Conservation (phyloP, 2,113 vertebrate species). For the Tricholaema leucomelas region DNA sequence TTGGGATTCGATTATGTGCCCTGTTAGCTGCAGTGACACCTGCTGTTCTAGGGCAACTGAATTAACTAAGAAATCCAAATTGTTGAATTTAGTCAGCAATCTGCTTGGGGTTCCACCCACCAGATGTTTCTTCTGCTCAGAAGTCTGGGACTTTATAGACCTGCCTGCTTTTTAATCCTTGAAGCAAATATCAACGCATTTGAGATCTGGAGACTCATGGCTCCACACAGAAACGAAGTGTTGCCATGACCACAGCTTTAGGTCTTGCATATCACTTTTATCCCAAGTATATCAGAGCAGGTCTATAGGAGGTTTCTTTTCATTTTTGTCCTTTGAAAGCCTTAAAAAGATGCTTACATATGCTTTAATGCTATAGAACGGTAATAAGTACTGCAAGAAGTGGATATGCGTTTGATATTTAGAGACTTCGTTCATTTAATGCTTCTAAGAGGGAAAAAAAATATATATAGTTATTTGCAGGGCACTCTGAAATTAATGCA, state of each 20-base stretch:
- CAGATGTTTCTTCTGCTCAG: slow-evolving; percentile 71
- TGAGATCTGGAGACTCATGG: slow-evolving; percentile 59
- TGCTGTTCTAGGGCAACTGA: slow-evolving; percentile 41
- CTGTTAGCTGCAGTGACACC: slow-evolving; percentile 38
- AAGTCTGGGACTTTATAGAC: slow-evolving; percentile 53
- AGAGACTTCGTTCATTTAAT: slow-evolving; percentile 11
- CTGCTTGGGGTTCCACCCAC: slow-evolving; percentile 48
- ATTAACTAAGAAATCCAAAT: slow-evolving; percentile 65
- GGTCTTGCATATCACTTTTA: not conserved
- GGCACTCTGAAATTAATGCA: slow-evolving; percentile 14
- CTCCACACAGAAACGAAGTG: slow-evolving; percentile 40
- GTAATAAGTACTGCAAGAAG: slow-evolving; percentile 24
- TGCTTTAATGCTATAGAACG: not conserved
- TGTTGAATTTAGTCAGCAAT: slow-evolving; percentile 34
- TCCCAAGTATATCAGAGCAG: not conserved
- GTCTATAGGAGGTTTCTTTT: not conserved
- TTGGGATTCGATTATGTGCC: slow-evolving; percentile 32
- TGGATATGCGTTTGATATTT: slow-evolving; percentile 18
- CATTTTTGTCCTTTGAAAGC: slow-evolving; percentile 19
- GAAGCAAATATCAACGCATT: slow-evolving; percentile 76
- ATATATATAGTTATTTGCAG: not conserved
- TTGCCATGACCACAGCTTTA: slow-evolving; percentile 66
- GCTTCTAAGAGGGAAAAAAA: not conserved
- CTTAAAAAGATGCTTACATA: not conserved
- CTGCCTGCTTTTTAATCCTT: slow-evolving; percentile 72